Conservation (phyloP, 2,113 vertebrate species). For the Platanista minor region DNA sequence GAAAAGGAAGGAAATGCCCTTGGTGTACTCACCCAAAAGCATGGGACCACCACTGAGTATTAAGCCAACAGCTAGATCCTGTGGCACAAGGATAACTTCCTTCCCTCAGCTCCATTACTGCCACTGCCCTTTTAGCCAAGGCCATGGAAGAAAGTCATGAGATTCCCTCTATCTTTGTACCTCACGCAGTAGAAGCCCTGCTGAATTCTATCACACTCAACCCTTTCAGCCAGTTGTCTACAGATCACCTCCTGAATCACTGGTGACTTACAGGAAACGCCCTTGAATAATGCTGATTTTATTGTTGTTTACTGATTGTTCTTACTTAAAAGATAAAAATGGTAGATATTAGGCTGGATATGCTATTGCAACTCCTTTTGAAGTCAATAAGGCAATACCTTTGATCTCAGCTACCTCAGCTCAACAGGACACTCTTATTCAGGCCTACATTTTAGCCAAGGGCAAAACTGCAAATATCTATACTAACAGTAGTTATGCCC, state of each 20-base stretch:
- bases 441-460: not conserved
- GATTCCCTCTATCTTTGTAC: not conserved
- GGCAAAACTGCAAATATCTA: not conserved
- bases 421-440: not conserved
- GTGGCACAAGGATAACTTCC: not conserved
- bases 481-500: not conserved
- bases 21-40: not conserved
- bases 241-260: not conserved
- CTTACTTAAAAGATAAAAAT: not conserved
- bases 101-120: not conserved
- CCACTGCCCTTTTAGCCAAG: not conserved
- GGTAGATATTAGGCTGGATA: not conserved
- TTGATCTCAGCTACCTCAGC: not conserved
- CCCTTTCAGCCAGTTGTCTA: not conserved
- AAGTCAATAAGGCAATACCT: not conserved
- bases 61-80: not conserved
- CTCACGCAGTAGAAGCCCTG: not conserved
- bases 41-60: not conserved
- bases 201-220: not conserved
- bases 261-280: not conserved
- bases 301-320: not conserved
- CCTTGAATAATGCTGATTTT: not conserved
- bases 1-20: not conserved
- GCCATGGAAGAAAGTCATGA: not conserved
- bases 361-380: not conserved